Evolutionary conservation across 2,113 vertebrate species (phyloP).

Genomic region (Gnathochromis pfefferi): DNA sequence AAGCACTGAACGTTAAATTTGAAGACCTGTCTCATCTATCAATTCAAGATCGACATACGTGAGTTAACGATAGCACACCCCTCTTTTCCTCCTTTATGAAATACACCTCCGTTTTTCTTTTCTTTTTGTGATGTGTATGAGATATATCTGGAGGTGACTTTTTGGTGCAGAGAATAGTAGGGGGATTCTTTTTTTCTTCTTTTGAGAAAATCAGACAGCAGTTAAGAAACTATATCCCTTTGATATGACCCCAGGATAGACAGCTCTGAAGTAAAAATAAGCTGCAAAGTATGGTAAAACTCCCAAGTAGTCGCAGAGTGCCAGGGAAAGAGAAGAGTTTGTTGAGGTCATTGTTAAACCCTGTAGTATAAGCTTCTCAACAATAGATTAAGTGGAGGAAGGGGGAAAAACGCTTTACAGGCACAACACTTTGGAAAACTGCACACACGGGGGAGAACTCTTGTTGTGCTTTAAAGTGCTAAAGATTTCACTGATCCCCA

Average conservation of each 20-base stretch:
- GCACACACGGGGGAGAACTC: neutral
- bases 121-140: neutral
- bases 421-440: neutral
- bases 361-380: slow-evolving; percentile 16
- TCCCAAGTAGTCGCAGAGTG: slow-evolving; percentile 14
- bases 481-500: neutral
- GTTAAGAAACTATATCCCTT: slow-evolving; percentile 31
- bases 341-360: slow-evolving; percentile 45
- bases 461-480: slow-evolving; percentile 15
- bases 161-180: slow-evolving; percentile 6
- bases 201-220: slow-evolving; percentile 3
- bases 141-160: slow-evolving; percentile 39
- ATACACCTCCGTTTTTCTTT: neutral
- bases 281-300: slow-evolving; percentile 17
- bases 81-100: neutral
- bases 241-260: slow-evolving; percentile 42
- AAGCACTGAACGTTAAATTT: neutral
- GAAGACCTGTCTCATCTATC: slow-evolving; percentile 13
- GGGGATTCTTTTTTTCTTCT: neutral
- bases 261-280: slow-evolving; percentile 36
- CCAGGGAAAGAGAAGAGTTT: slow-evolving; percentile 10
- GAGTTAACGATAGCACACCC: neutral
- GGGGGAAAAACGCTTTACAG: neutral
- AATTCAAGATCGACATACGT: neutral
- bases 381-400: neutral